These are phyloP conservation scores for Napeogenes inachia DNA, from an alignment of 2,888 invertebrate species.

Conservation along the genomic window DNA sequence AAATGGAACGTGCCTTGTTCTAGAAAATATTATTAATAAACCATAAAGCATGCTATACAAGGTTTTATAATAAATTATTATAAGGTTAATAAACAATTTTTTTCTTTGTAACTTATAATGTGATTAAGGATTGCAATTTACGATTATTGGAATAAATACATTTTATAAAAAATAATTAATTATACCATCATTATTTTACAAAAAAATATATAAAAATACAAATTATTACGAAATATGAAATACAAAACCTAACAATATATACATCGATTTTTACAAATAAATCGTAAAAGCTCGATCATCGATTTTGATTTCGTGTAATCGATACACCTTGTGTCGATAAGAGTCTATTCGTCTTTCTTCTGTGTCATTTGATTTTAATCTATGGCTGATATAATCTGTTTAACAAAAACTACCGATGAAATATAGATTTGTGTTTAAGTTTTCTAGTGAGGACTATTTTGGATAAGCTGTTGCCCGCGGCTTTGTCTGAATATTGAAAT, in stretches of 20 bases:
- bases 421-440: background rate
- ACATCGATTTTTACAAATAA: slow-evolving; percentile 9
- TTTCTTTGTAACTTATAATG: slow-evolving; percentile 2
- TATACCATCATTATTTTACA: no score
- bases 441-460: background rate
- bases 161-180: no score
- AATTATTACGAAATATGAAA: background rate
- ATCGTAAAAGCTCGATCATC: slow-evolving; percentile 40
- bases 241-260: background rate
- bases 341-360: slow-evolving; percentile 55
- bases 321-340: slow-evolving; percentile 45
- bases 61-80: no score
- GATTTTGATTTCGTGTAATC: slow-evolving; percentile 54
- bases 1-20: no score
- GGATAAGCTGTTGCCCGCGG: no score
- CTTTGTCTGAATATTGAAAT: no score
- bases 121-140: background rate
- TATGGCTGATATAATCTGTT: slow-evolving; percentile 44
- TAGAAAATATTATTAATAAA: no score
- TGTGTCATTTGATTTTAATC: slow-evolving; percentile 62
- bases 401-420: slow-evolving; percentile 12
- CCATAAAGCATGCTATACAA: no score
- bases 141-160: no score
- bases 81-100: no score
- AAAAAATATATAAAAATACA: background rate